Evolutionary conservation across 2,113 vertebrate genomes (phyloP), one percentile per base, ranked within the genome.

Genomic region (Petrocephalus zakoni): DNA sequence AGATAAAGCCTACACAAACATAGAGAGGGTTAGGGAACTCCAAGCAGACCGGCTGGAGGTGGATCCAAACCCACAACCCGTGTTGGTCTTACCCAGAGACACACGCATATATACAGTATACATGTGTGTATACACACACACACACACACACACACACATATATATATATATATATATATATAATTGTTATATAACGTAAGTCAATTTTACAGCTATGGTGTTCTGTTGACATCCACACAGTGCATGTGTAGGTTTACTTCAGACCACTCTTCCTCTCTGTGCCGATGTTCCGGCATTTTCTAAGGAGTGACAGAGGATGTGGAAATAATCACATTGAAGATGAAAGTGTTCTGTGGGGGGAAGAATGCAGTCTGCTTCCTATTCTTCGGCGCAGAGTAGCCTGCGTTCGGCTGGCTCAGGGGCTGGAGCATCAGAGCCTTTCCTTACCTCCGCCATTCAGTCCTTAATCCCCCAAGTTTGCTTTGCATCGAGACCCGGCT

Each of bases 261-360:
- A 64, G 53, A 61, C 37, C 15, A 21, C 86, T 64, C 25, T 58
- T 87, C 84, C 52, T 86, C 84, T 29, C 84, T 56, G 13, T 52
- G n/a, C 25, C 5, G 84, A 34, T 86, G 34, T 86, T 53, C 51
- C 49, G 10, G 52, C 52, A 56, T 55, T 86, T 86, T 86, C 49
- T 86, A 86, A 86, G 52, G 37, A 55, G 86, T 46, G 56, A 87
- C 53, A 87, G 86, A 64, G 46, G 37, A 87, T 64, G 86, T 49
- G 86, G 37, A 87, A 87, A 87, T 64, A 87, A 64, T 64, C 85
- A 34, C 85, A 64, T 87, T 64, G 55, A 42, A 87, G 86, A 87
- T 87, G 86, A 64, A 87, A 87, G 86, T 64, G 86, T 53, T 86
- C 29, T 29, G 37, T 87, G 81, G 81, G 81, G 58, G 81, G 46